Conservation (phyloP, 2,797 vertebrate species). For the Myotis daubentonii region DNA sequence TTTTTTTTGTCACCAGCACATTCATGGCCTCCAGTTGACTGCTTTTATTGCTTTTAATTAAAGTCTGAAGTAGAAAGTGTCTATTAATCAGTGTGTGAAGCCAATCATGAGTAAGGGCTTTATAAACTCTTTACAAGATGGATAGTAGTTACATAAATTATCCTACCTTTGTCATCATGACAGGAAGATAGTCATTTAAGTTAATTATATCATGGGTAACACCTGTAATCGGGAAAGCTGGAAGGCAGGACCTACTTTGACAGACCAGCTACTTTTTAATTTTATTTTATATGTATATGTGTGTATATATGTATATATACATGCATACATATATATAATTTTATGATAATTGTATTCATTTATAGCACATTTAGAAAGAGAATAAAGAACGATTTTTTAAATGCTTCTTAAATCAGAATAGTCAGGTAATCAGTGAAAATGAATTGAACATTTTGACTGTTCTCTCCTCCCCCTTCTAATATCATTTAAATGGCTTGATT, state of each 20-base stretch:
- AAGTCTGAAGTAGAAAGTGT: conserved; percentile 85
- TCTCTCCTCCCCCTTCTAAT: not conserved
- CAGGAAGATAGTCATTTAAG: conserved; percentile 78
- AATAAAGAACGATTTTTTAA: not conserved
- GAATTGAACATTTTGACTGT: not conserved
- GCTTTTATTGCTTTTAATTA: conserved; percentile 89
- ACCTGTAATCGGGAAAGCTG: conserved; percentile 80
- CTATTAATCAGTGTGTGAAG: conserved; percentile 84
- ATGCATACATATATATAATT: conserved; percentile 8
- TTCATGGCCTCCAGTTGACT: conserved; percentile 86
- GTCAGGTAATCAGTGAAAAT: conserved; percentile 32
- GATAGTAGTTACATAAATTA: conserved; percentile 79
- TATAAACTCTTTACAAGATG: conserved; percentile 80
- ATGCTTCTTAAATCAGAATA: conserved; percentile 54
- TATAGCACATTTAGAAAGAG: conserved; percentile 37
- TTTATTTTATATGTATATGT: not conserved
- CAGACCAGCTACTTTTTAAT: conserved; percentile 60
- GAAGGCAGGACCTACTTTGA: conserved; percentile 76
- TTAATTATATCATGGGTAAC: conserved; percentile 80
- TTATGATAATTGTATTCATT: conserved; percentile 70
- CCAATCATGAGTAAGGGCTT: conserved; percentile 80
- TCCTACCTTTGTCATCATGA: conserved; percentile 81
- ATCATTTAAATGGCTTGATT: conserved; percentile 49
- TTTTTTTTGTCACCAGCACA: conserved; percentile 82
- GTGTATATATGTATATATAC: conserved; percentile 56